Base-by-base conservation (phyloP, 2,888 invertebrate genomes). In the Tholera decimalis region DNA sequence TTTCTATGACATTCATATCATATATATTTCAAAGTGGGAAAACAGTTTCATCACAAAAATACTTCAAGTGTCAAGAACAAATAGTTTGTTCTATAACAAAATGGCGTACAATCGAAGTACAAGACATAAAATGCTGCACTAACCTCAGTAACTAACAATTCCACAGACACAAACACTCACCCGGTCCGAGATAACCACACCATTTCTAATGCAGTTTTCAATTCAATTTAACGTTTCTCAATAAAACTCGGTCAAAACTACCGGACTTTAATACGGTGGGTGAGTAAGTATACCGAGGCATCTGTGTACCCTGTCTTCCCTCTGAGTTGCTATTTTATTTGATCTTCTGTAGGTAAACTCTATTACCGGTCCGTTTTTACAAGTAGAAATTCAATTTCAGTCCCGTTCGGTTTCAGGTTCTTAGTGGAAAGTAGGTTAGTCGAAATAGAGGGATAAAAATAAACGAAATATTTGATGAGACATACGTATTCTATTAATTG, bases 361-460 rank as follows among this genome's bases (percentile, higher is more conserved):
- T 91, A 93, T 94, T 93, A 94, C 91, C 81, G 87, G 88, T 85
- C 89, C 92, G 91, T 93, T 94, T 94, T 93, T 93, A 94, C 90
- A 90, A 89, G 88, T 89, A 88, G 86, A 91, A 93, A 94, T 93
- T 93, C 89, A 92, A 93, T 94, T 93, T 89, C 88, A 89, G 83
- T 86, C 85, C 86, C 86, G 86, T 87, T 85, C 86, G 85, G 85
- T 87, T 85, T 88, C 83, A 86, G 87, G 88, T 89, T 91, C 89
- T 90, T 89, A 89, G 84, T 87, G 79, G 87, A 88, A 93, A 91
- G 85, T 92, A 89, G 90, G 89, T 92, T 92, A 91, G 86, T 83
- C 85, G 88, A 89, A 86, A 86, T 84, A 79, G 83, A 82, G 82
- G 83, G 84, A 88, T 84, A 83, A 86, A 89, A 90, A 86, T 88